Base-by-base conservation (phyloP, 2,797 vertebrate species). In the Clarias platycephalus region DNA sequence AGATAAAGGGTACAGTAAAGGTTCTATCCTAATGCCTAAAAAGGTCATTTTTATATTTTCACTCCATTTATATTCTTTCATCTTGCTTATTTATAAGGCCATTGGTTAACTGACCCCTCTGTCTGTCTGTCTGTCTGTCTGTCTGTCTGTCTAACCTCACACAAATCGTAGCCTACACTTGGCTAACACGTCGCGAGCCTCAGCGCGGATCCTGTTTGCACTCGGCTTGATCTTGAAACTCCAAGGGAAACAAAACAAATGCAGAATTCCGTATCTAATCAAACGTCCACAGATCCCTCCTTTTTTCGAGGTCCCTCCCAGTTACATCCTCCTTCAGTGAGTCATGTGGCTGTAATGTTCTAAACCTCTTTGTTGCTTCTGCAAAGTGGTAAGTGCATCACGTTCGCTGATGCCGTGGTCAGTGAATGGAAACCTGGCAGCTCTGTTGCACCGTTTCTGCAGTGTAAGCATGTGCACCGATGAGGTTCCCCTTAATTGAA, bases 41-140 rank as follows among this genome's bases (percentile, higher is more conserved):
- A 77, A 34, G 20, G 20, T 24, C 10, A 53, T 57, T 76, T 83
- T 26, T 26, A 26, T 16, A 34, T 68, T 15, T 24, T 77, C 63
- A 40, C 63, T 67, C 49, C 53, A 64, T 77, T 66, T 57, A 13
- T 12, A 8, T 49, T 82, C 40, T 62, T 49, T 62, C 70, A 24
- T 8, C 24, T 9, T 26, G 71, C 31, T 78, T 84, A 78, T 84
- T 68, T 84, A n/a, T 72, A 78, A 58, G 78, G 63, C 3, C 74
- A 40, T 79, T 71, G 66, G 75, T 70, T 31, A 71, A 67, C 83
- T 79, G 37, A 31, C 9, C 37, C 75, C 66, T 68, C 64, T 24
- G 58, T n/a, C n/a, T 26, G 57, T 60, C 22, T 5, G 16, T 58
- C 44, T 44, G 8, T 44, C 40, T 44, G 44, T 49, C 44, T 49